phyloP scores from a whole-genome alignment of 2,888 invertebrate genomes.

The Apocheima hispidaria region DNA sequence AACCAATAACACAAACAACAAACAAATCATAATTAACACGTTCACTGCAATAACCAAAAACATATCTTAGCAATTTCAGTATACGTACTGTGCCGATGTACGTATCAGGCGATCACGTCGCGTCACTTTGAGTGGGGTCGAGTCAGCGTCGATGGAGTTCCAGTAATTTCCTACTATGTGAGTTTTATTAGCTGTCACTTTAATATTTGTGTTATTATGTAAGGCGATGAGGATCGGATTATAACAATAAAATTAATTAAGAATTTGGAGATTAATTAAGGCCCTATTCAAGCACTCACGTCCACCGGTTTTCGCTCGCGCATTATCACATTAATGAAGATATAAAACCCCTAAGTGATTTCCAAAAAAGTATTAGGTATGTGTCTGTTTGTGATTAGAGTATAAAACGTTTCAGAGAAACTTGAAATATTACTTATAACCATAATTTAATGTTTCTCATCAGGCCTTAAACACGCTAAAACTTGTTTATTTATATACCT shows the following conservation, averaged over 20 bases:
- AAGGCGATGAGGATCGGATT: slow-evolving; percentile 28
- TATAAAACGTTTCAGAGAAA: too few species aligned
- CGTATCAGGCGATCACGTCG: slow-evolving; percentile 56
- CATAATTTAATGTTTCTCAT: too few species aligned
- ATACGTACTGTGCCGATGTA: slow-evolving; percentile 50
- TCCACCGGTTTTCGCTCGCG: too few species aligned
- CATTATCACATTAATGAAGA: too few species aligned
- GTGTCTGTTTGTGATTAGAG: too few species aligned
- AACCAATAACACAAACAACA: not conserved
- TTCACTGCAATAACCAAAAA: slow-evolving; percentile 46
- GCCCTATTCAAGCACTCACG: too few species aligned
- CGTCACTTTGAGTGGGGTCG: slow-evolving; percentile 70
- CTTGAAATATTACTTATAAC: too few species aligned
- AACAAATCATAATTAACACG: slow-evolving; percentile 15
- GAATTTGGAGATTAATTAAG: slow-evolving; percentile 12
- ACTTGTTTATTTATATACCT: too few species aligned
- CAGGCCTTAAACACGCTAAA: too few species aligned
- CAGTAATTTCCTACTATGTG: slow-evolving; percentile 49
- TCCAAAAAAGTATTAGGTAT: too few species aligned
- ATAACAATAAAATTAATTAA: slow-evolving; percentile 35
- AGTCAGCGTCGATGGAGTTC: slow-evolving; percentile 43
- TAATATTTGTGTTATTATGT: slow-evolving; percentile 52
- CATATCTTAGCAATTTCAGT: slow-evolving; percentile 53
- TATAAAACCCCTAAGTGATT: too few species aligned
- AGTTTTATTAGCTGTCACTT: slow-evolving; percentile 72